Evolutionary conservation across 37 sponge, comb jelly and placozoan genomes (phyloP).

Genomic region (Hexactinellida sp.): DNA sequence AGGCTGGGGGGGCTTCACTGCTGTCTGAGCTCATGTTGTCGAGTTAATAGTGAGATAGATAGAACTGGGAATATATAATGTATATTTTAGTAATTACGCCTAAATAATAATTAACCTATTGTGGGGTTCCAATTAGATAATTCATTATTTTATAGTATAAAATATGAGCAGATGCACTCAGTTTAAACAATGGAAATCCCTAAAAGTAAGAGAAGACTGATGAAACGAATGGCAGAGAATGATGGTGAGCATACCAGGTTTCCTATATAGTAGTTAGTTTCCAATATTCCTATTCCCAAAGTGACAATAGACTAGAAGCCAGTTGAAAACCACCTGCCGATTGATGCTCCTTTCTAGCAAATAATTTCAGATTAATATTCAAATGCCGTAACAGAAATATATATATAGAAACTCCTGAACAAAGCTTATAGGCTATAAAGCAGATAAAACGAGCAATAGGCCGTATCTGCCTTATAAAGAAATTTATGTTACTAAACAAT

Average conservation of each 20-base stretch:
- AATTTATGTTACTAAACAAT: no score
- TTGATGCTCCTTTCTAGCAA: background rate
- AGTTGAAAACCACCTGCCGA: background rate
- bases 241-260: background rate
- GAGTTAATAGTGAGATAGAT: background rate
- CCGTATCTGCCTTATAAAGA: no score
- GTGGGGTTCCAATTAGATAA: background rate
- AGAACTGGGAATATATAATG: background rate
- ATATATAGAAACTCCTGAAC: no score
- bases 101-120: background rate
- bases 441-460: no score
- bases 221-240: background rate
- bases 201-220: background rate
- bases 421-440: no score
- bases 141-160: background rate
- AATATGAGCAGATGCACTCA: background rate
- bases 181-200: background rate
- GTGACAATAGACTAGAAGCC: background rate
- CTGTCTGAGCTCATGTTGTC: background rate
- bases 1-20: slow-evolving; percentile 28
- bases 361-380: no score
- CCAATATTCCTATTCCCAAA: background rate
- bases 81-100: background rate
- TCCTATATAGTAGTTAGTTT: background rate
- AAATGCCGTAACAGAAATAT: no score